Evolutionary conservation across 2,888 invertebrate species (phyloP), one percentile per base, ranked within the genome.

Genomic region (Alviniconcha strummeri): DNA sequence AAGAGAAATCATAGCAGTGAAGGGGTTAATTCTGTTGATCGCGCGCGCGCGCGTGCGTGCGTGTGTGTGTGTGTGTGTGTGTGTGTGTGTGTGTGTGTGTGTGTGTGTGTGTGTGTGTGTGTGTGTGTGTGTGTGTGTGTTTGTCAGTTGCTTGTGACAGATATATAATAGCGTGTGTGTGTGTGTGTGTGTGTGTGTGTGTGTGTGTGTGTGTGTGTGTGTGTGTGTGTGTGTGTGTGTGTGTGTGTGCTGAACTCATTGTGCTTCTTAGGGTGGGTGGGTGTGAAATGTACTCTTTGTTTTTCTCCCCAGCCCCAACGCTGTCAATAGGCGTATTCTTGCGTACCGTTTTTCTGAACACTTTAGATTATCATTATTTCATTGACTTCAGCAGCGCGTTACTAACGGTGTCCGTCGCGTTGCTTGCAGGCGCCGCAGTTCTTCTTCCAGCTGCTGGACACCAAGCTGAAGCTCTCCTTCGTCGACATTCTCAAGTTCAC

Each of bases 401-500:
- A 36, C 36, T 36, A 36, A 36, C 36, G 36, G 36, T 36, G 36
- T 1, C 36, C 36, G 36, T 36, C 36, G 36, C 3, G 36, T 79
- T 56, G 7, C 67, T 56, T 13, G 4, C 89, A 91, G 90, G 91
- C 91, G 13, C 91, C 92, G 5, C 91, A 92, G 78, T 92, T 89
- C 80, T 92, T 91, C 88, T 91, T 90, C 86, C 89, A 90, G 81
- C 90, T 90, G 74, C 84, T 92, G 82, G 91, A 92, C 83, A 89
- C 89, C 81, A 86, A 89, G 57, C 85, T 92, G 67, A 89, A 89
- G 56, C 89, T 92, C 89, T 88, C 89, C 15, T 84, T 92, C 4
- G 88, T 91, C 78, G 92, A 92, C 84, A 90, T 91, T 56, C 87
- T 92, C 60, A 88, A 89, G 76, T 90, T 92, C 84, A 90, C 91